Percentiles rank a stretch among this genome's conserved stretches.
Conservation (phyloP, 1,140 invertebrate genomes). For the Papilio machaon region DNA sequence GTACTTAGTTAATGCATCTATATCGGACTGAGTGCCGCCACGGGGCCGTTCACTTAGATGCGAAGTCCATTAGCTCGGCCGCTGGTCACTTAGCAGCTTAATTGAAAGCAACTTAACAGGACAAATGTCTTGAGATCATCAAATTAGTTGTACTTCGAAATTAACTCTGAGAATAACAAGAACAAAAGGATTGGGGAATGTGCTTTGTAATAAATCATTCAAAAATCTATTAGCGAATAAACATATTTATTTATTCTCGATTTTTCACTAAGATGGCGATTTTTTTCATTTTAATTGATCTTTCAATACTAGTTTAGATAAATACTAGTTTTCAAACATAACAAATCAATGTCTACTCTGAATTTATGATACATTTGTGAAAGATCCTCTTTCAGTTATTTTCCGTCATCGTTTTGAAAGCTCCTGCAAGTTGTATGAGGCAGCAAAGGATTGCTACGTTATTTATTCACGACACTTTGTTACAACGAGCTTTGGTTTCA, state of each 20-base stretch:
- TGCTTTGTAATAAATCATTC: background rate
- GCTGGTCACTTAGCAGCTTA: slow-evolving; percentile 2
- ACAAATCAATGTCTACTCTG: background rate
- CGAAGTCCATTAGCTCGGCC: slow-evolving; percentile 7
- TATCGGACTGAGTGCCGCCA: background rate
- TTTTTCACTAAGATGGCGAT: background rate
- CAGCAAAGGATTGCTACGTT: background rate
- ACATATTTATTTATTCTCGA: too few species aligned
- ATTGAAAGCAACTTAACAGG: slow-evolving; percentile 14
- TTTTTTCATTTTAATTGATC: background rate
- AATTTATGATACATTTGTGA: background rate
- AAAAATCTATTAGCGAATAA: background rate
- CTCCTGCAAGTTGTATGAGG: slow-evolving; percentile 3
- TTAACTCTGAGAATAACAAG: background rate
- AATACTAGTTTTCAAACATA: background rate
- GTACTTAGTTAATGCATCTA: background rate
- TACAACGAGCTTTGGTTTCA: slow-evolving; percentile 7
- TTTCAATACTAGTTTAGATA: background rate
- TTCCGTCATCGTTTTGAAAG: background rate
- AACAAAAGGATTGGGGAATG: background rate
- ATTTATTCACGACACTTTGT: slow-evolving; percentile 1
- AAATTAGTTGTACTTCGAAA: background rate
- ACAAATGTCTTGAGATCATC: background rate
- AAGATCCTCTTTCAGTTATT: slow-evolving; percentile 11
- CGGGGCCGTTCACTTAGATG: background rate